A percentile compares a stretch with the other conserved stretches of the same genome.
Evolutionary conservation across 2,888 invertebrate species (phyloP).

Genomic region (Drosophila peninsularis): DNA sequence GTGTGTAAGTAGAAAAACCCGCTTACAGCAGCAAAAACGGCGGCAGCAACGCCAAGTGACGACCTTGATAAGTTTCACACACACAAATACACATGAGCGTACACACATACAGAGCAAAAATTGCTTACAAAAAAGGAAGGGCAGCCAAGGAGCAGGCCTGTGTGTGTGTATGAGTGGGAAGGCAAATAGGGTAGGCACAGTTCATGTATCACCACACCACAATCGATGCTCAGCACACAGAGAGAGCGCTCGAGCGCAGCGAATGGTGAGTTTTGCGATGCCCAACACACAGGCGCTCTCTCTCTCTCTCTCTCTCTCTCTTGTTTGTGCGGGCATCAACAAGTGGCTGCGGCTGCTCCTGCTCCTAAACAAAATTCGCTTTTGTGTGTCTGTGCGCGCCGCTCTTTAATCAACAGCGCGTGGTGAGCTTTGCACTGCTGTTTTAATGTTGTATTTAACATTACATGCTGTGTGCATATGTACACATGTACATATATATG

Average conservation of each 20-base stretch:
- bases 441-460: conserved; percentile 43
- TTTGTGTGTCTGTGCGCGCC: conserved; percentile 50
- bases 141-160: conserved; percentile 50
- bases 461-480: conserved; percentile 15
- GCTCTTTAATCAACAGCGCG: conserved; percentile 62
- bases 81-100: conserved; percentile 2
- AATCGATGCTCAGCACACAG: conserved; percentile 52
- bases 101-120: conserved; percentile 24
- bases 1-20: conserved; percentile 75
- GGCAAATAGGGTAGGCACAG: conserved; percentile 18
- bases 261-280: conserved; percentile 57
- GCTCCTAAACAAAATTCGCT: conserved; percentile 67
- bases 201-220: conserved; percentile 52
- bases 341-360: conserved; percentile 54
- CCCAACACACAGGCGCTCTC: background rate
- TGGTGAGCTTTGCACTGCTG: conserved; percentile 58
- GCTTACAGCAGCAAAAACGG: conserved; percentile 75
- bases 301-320: conserved; percentile 4
- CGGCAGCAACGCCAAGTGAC: conserved; percentile 77
- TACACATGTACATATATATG: conserved; percentile 21
- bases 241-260: conserved; percentile 25
- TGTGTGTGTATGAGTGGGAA: conserved; percentile 2
- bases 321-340: conserved; percentile 58
- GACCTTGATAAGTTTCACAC: conserved; percentile 83
- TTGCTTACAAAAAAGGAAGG: conserved; percentile 59